These are phyloP conservation scores for Lutjanus campechanus DNA, from an alignment of 2,797 vertebrate genomes.

Conservation along the genomic window DNA sequence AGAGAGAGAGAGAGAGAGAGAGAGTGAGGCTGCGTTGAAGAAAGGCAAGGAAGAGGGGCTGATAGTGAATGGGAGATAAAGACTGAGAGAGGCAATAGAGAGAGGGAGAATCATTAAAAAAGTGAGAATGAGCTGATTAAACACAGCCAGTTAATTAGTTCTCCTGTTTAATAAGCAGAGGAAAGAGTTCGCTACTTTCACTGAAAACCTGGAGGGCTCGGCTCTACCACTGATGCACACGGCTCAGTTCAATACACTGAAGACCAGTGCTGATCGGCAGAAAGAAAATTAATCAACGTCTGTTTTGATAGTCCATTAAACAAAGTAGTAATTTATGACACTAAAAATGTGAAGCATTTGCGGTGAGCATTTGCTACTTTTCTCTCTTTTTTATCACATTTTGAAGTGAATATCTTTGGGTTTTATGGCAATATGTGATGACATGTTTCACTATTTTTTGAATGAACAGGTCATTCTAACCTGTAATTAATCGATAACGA, in stretches of 20 bases:
- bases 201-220: slow-evolving; percentile 31
- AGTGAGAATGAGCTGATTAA: slow-evolving; percentile 81
- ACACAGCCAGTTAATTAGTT: slow-evolving; percentile 84
- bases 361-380: not conserved
- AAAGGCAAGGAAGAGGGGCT: slow-evolving; percentile 12
- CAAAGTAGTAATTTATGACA: not conserved
- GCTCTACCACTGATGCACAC: not conserved
- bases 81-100: slow-evolving; percentile 22
- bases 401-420: not conserved
- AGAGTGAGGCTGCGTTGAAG: not conserved
- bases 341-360: not conserved
- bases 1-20: slow-evolving; percentile 13
- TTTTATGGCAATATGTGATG: not conserved
- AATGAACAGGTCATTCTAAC: not conserved
- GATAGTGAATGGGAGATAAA: slow-evolving; percentile 37
- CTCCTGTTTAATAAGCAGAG: slow-evolving; percentile 79
- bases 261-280: not conserved
- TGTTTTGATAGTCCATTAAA: not conserved
- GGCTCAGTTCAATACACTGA: not conserved
- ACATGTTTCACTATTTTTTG: not conserved
- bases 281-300: not conserved
- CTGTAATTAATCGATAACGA: not conserved
- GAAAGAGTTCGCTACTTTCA: slow-evolving; percentile 50
- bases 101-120: slow-evolving; percentile 41
- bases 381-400: not conserved